Conservation (phyloP, 2,797 vertebrate genomes). For the Coluber constrictor region DNA sequence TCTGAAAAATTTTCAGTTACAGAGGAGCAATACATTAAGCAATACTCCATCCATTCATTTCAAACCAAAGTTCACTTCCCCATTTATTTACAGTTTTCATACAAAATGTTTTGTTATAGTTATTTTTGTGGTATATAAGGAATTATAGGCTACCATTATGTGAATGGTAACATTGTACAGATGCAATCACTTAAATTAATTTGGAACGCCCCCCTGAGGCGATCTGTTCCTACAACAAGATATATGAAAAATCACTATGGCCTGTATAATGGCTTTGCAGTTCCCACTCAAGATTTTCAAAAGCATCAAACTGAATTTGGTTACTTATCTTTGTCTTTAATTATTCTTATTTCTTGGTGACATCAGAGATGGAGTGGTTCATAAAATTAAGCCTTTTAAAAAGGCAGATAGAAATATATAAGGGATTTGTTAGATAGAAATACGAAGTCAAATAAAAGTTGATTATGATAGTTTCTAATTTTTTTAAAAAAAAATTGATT, state of each 20-base stretch:
- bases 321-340: neutral
- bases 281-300: neutral
- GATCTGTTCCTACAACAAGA: neutral
- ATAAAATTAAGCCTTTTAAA: neutral
- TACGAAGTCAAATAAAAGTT: neutral
- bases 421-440: neutral
- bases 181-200: neutral
- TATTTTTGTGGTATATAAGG: neutral
- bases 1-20: neutral
- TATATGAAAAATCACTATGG: neutral
- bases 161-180: neutral
- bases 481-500: too few species aligned
- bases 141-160: neutral
- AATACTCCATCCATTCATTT: neutral
- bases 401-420: neutral
- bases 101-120: neutral
- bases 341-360: neutral
- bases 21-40: neutral
- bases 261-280: neutral
- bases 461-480: too few species aligned
- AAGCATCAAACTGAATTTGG: neutral
- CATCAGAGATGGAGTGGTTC: neutral
- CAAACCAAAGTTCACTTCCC: neutral
- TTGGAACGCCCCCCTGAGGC: neutral
- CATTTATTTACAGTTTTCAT: neutral